Percentiles rank a stretch among this genome's conserved stretches.
Conservation (phyloP, 53 echinoderm and acorn worm species). For the Holothuria scabra region DNA sequence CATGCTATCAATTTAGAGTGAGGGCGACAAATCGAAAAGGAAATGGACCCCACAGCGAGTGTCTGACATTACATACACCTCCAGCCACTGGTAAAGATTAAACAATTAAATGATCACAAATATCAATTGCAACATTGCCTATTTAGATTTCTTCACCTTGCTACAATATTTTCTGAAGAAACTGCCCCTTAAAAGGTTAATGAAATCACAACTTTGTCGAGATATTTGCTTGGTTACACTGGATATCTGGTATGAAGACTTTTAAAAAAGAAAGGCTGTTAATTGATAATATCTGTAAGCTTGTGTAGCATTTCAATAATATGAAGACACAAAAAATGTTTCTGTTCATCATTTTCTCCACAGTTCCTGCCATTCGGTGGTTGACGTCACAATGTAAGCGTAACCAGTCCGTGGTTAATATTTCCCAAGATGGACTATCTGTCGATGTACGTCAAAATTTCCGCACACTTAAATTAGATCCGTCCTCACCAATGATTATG, state of each 20-base stretch:
- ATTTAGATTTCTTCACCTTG: too few relatives aligned
- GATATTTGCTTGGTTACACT: too few relatives aligned
- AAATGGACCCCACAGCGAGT: constrained; percentile 66
- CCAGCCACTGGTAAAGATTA: constrained; percentile 69
- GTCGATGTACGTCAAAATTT: not conserved
- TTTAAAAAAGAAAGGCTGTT: too few relatives aligned
- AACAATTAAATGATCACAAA: not conserved
- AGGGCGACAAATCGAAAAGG: constrained; percentile 80
- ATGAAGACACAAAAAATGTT: too few relatives aligned
- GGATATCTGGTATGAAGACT: too few relatives aligned
- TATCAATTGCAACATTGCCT: too few relatives aligned
- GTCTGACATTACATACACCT: constrained; percentile 72
- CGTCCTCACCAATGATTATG: constrained; percentile 30
- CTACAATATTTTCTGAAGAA: too few relatives aligned
- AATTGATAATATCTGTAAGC: too few relatives aligned
- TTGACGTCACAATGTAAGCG: constrained; percentile 2
- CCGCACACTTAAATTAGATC: constrained; percentile 20
- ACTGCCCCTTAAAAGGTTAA: too few relatives aligned
- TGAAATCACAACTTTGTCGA: too few relatives aligned
- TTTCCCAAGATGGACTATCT: constrained; percentile 25
- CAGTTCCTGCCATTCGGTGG: constrained; percentile 22
- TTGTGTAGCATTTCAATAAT: too few relatives aligned
- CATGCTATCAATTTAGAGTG: constrained; percentile 75
- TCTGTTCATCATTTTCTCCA: not conserved
- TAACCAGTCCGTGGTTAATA: constrained; percentile 22